Evolutionary conservation across 2,888 invertebrate genomes (phyloP), one percentile per base, ranked within the genome.

Genomic region (Caradrina kadenii): DNA sequence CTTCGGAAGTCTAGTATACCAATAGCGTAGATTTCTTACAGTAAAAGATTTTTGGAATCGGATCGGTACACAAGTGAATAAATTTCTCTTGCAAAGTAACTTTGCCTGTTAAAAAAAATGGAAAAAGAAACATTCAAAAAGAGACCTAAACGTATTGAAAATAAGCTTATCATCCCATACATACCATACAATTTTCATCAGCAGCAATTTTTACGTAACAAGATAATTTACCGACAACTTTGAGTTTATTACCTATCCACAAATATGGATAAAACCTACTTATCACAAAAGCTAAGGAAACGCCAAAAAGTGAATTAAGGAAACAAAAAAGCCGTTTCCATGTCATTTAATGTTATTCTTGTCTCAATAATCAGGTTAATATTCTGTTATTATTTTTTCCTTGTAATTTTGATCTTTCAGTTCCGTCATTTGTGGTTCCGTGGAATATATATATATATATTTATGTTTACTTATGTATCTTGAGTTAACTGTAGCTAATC

Each of bases 281-380:
- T 48, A 50, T 55, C 11, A 21, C 2, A 13, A 50, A 3, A 76
- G 39, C n/a, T 31, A 53, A 72, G 79, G 56, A 72, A 75, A 73
- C 19, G 35, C 7, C 49, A 35, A 70, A 55, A 58, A 42, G 1
- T 52, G 11, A 49, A 73, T 70, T 67, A 74, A 65, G 54, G 31
- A 62, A 39, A 74, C 39, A 15, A 66, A 65, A 67, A 63, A 45
- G 56, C 4, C 11, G 48, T 4, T n/a, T 19, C 21, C 48, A 52
- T 61, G 67, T 81, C 58, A 78, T 52, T 81, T 58, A 78, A 62
- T 69, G 58, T 62, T 64, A 53, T 69, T 45, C 26, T 31, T 80
- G 63, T 63, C 59, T 64, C 11, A 17, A 53, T 52, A 73, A 76
- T 66, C 45, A 55, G 63, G 52, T 69, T 73, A 60, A 76, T 52